A percentile compares a stretch with the other conserved stretches of the same genome.
phyloP scores from a whole-genome alignment of 2,888 invertebrate species.

The Hemistola chrysoprasaria region DNA sequence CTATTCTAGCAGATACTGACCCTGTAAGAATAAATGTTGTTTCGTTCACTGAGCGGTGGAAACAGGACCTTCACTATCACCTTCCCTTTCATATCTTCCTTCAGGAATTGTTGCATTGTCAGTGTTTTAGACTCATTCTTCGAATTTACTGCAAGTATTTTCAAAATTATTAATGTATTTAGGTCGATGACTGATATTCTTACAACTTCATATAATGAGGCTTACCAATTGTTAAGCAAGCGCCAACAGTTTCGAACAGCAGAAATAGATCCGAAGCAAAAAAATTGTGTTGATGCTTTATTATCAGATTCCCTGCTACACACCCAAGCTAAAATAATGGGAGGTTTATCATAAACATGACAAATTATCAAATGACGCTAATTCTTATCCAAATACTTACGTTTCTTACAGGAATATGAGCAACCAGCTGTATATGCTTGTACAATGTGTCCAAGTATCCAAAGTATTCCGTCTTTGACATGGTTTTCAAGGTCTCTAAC shows the following conservation, averaged over 20 bases:
- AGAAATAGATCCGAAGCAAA: constrained; percentile 88
- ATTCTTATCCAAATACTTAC: constrained; percentile 58
- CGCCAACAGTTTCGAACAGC: constrained; percentile 60
- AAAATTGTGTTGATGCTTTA: constrained; percentile 84
- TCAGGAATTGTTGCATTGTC: constrained; percentile 63
- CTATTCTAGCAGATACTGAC: constrained; percentile 33
- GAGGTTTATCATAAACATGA: too few relatives aligned
- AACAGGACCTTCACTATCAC: constrained; percentile 45
- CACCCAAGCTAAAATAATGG: constrained; percentile 82
- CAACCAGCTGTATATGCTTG: constrained; percentile 86
- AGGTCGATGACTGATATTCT: too few relatives aligned
- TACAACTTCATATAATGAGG: constrained; percentile 16
- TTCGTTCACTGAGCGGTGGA: constrained; percentile 43
- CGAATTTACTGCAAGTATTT: constrained; percentile 35
- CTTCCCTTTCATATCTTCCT: constrained; percentile 64
- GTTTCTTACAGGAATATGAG: constrained; percentile 87
- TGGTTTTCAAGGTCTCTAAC: constrained; percentile 65
- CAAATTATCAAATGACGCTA: too few relatives aligned
- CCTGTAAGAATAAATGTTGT: constrained; percentile 46
- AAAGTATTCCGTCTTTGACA: constrained; percentile 72
- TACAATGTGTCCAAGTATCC: constrained; percentile 82
- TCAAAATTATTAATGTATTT: too few relatives aligned
- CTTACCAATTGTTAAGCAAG: constrained; percentile 51
- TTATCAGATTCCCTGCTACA: constrained; percentile 86
- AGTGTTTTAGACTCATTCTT: constrained; percentile 37